A percentile compares a stretch with the other conserved stretches of the same genome.
These are phyloP conservation scores for Alexandromys fortis DNA, from an alignment of 2,113 vertebrate species.

Conservation along the genomic window DNA sequence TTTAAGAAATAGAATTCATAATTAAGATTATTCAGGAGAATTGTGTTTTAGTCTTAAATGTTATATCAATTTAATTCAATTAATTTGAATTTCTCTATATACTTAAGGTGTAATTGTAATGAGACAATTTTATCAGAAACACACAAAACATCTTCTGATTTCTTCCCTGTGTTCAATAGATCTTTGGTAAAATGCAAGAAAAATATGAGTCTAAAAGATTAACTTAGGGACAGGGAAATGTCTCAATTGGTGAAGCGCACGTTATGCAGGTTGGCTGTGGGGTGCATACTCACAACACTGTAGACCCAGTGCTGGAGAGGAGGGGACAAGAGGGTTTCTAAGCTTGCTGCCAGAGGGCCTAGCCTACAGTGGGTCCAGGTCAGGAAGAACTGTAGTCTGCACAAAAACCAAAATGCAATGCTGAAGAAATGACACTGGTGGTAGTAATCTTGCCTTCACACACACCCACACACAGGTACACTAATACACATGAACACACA, in stretches of 20 bases:
- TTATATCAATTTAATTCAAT: neutral
- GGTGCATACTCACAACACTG: neutral
- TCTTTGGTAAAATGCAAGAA: neutral
- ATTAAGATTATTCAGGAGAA: neutral
- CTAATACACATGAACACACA: too few species aligned
- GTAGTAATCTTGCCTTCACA: neutral
- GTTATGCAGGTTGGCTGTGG: neutral
- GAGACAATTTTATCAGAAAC: neutral
- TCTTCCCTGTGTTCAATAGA: neutral
- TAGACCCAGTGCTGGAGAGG: neutral
- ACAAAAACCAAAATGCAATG: neutral
- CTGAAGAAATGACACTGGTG: too few species aligned
- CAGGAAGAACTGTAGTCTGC: neutral
- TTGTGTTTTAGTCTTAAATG: neutral
- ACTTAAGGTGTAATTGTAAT: neutral
- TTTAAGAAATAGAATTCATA: neutral
- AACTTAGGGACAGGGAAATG: neutral
- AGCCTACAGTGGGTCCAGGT: too few species aligned
- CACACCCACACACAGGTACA: neutral
- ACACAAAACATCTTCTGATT: neutral
- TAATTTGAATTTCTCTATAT: neutral
- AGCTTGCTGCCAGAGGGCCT: neutral
- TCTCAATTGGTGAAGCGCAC: rapidly evolving
- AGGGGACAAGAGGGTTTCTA: neutral
- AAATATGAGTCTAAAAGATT: neutral